Base-by-base conservation (phyloP, 2,888 invertebrate genomes). In the Aleiodes testaceus region DNA sequence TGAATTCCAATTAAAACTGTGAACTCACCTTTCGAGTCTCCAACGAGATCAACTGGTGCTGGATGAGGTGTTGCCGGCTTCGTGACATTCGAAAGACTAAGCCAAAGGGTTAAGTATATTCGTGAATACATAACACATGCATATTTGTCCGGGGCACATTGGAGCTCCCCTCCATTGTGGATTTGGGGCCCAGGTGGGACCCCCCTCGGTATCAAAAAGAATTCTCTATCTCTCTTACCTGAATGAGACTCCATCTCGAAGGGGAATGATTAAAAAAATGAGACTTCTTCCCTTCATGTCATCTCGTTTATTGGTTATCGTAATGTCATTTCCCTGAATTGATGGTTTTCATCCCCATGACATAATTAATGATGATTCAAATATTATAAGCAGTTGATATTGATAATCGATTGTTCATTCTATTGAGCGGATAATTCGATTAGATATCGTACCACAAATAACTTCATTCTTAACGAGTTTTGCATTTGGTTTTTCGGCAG, bases 21-120 rank as follows among this genome's bases (percentile, higher is more conserved):
- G 4, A 66, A 47, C 71, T 75, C 47, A 74, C 73, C 66, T 66
- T 42, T 26, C 9, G 7, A 61, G 55, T 50, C n/a, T n/a, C n/a
- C n/a, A 9, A 64, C 26, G 49, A n/a, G 22, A 61, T n/a, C n/a
- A 69, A 16, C 47, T 42, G 59, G 50, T 50, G 11, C 26, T 50
- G 72, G 68, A 69, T 16, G 80, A 86, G 86, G 81, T 87, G 86
- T 85, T 87, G 82, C 83, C 79, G 78, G 82, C 75, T 76, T 83
- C 80, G 80, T 83, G 85, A 82, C 85, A 83, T 84, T 86, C 82
- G 81, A 78, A 81, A 82, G 86, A 87, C 87, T 87, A 87, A 87
- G 79, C 82, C 73, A 84, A 84, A 84, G 85, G 86, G 85, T 86
- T 86, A 86, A 85, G 84, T 86, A 52, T 52, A 87, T 87, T 85